These are phyloP conservation scores for Graphium colonna DNA, from an alignment of 2,888 invertebrate genomes.

Conservation along the genomic window DNA sequence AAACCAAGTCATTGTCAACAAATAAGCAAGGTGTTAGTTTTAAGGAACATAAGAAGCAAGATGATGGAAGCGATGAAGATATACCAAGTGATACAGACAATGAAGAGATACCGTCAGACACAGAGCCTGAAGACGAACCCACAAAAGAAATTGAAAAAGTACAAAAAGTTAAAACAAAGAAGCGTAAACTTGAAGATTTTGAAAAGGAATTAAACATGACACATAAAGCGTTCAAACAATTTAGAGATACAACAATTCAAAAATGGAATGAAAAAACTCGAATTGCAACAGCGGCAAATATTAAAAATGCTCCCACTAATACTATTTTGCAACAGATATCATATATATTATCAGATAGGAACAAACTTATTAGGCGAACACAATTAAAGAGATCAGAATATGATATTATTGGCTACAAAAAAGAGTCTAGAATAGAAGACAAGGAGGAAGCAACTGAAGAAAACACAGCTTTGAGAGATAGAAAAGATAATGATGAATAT, in stretches of 20 bases:
- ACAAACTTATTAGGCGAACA: slow-evolving; percentile 87
- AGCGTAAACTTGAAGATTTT: slow-evolving; percentile 80
- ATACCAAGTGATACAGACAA: slow-evolving; percentile 77
- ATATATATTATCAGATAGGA: slow-evolving; percentile 88
- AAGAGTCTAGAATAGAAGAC: slow-evolving; percentile 32
- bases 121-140: slow-evolving; percentile 63
- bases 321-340: slow-evolving; percentile 91
- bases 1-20: slow-evolving; percentile 80
- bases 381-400: slow-evolving; percentile 89
- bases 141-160: slow-evolving; percentile 29
- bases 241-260: slow-evolving; percentile 89
- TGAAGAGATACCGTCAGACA: slow-evolving; percentile 84
- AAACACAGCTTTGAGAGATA: slow-evolving; percentile 41
- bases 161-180: slow-evolving; percentile 48
- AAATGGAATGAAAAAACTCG: slow-evolving; percentile 98
- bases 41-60: slow-evolving; percentile 30
- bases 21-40: slow-evolving; percentile 33
- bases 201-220: slow-evolving; percentile 76
- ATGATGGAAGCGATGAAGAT: slow-evolving; percentile 61
- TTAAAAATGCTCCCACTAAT: slow-evolving; percentile 81
- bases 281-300: slow-evolving; percentile 82
- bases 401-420: slow-evolving; percentile 82
- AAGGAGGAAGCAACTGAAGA: slow-evolving; percentile 35
- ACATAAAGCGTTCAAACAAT: slow-evolving; percentile 82
- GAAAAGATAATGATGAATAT: slow-evolving; percentile 79